phyloP scores from a whole-genome alignment of 1,140 invertebrate genomes.

The Carposina sasakii region DNA sequence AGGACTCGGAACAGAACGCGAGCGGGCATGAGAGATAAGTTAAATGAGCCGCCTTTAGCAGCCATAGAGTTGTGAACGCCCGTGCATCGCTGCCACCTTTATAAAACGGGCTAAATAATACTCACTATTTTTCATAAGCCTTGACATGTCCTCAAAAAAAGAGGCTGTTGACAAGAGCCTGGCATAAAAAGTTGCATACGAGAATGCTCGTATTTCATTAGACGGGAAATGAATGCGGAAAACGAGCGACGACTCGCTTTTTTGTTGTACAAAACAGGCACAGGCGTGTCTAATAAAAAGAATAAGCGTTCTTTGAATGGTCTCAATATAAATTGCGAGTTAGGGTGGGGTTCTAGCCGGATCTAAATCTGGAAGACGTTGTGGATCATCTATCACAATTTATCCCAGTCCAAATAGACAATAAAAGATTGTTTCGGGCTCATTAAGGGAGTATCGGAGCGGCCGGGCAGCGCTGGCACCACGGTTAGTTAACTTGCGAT shows the following conservation, averaged over 20 bases:
- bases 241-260: conserved; percentile 29
- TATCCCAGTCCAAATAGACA: conserved; percentile 53
- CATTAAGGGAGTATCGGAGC: conserved; percentile 42
- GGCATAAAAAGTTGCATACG: conserved; percentile 45
- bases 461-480: conserved; percentile 19
- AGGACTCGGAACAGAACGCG: too few species aligned
- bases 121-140: conserved; percentile 41
- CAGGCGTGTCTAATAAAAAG: conserved; percentile 26
- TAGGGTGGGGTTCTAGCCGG: conserved; percentile 37
- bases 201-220: conserved; percentile 45
- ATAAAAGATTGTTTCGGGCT: conserved; percentile 56
- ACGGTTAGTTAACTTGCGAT: conserved; percentile 44
- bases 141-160: conserved; percentile 39
- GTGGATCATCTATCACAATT: conserved; percentile 58
- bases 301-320: conserved; percentile 26
- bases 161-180: conserved; percentile 26
- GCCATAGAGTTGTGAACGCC: too few species aligned
- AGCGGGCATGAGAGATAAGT: too few species aligned
- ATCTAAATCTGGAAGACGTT: conserved; percentile 40
- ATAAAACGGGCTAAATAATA: conserved; percentile 22
- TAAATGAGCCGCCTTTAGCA: too few species aligned
- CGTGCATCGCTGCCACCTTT: conserved; percentile 15
- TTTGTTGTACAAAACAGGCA: conserved; percentile 26
- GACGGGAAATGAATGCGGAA: conserved; percentile 42
- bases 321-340: conserved; percentile 46